Percentiles rank a stretch among this genome's conserved stretches.
phyloP scores from a whole-genome alignment of 1,140 invertebrate genomes.

The Lethrus apterus region DNA sequence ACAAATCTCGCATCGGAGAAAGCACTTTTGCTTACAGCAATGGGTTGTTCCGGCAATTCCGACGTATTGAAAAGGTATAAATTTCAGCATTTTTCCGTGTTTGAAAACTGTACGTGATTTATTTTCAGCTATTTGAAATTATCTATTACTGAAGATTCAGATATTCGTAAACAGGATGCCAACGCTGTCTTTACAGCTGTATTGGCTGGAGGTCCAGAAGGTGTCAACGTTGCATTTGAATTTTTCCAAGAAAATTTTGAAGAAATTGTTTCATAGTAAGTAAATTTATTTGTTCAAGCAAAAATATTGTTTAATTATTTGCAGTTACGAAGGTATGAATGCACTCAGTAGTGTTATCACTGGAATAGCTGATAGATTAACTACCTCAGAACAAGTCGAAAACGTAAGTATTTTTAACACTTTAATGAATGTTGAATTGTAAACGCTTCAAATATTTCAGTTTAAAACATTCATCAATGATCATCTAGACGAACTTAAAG shows the following conservation, averaged over 20 bases:
- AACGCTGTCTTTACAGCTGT: conserved; percentile 4
- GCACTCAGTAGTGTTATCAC: conserved; percentile 17
- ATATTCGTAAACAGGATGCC: conserved; percentile 10
- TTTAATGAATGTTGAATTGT: neutral
- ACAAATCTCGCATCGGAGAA: conserved; percentile 40
- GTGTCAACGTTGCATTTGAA: conserved; percentile 7
- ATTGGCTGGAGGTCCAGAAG: neutral
- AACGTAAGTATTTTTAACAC: conserved; percentile 14
- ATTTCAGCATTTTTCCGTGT: conserved; percentile 22
- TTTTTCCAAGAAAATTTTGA: conserved; percentile 5
- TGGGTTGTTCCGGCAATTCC: conserved; percentile 47
- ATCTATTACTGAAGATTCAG: neutral
- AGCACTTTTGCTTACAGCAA: conserved; percentile 45
- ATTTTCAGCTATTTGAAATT: neutral
- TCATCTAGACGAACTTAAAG: neutral
- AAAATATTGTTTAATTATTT: conserved; percentile 13
- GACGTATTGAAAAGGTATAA: conserved; percentile 42
- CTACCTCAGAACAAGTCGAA: conserved; percentile 12
- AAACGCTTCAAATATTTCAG: neutral
- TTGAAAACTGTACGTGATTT: neutral
- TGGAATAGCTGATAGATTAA: conserved; percentile 20
- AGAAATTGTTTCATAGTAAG: conserved; percentile 7
- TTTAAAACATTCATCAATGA: neutral
- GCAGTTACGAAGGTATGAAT: conserved; percentile 16
- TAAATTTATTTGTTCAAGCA: conserved; percentile 25